phyloP scores from a whole-genome alignment of 2,888 invertebrate genomes.

The Hofmannophila pseudospretella region DNA sequence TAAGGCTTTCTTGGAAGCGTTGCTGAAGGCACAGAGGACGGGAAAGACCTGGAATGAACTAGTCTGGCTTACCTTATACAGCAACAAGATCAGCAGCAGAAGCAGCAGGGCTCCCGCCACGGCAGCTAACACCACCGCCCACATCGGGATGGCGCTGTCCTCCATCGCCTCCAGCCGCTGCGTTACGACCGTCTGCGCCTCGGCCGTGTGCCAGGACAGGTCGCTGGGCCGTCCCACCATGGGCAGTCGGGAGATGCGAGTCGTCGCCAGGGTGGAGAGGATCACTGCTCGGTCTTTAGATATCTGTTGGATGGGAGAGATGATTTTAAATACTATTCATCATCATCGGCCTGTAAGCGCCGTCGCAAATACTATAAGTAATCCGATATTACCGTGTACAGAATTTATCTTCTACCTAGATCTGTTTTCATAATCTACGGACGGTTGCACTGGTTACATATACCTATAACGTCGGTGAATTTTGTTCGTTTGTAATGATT shows the following conservation, averaged over 20 bases:
- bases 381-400: too few species aligned
- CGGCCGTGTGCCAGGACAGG: constrained; percentile 79
- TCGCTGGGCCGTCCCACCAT: constrained; percentile 81
- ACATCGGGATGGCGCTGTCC: constrained; percentile 86
- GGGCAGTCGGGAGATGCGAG: constrained; percentile 85
- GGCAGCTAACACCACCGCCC: constrained; percentile 91
- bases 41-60: too few species aligned
- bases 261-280: constrained; percentile 86
- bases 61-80: constrained; percentile 93
- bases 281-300: constrained; percentile 73
- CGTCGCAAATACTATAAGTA: not conserved
- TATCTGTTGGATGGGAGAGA: constrained; percentile 52
- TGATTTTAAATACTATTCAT: constrained; percentile 19
- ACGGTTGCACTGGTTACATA: too few species aligned
- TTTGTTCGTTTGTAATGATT: too few species aligned
- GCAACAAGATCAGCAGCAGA: constrained; percentile 84
- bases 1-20: too few species aligned
- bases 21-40: too few species aligned
- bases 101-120: constrained; percentile 88
- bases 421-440: too few species aligned
- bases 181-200: constrained; percentile 85
- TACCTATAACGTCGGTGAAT: too few species aligned
- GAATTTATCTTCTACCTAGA: too few species aligned
- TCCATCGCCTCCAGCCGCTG: constrained; percentile 81
- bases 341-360: too few species aligned